A percentile compares a stretch with the other conserved stretches of the same genome.
phyloP scores from a whole-genome alignment of 2,888 invertebrate genomes.

The Drosophila melanosoma region DNA sequence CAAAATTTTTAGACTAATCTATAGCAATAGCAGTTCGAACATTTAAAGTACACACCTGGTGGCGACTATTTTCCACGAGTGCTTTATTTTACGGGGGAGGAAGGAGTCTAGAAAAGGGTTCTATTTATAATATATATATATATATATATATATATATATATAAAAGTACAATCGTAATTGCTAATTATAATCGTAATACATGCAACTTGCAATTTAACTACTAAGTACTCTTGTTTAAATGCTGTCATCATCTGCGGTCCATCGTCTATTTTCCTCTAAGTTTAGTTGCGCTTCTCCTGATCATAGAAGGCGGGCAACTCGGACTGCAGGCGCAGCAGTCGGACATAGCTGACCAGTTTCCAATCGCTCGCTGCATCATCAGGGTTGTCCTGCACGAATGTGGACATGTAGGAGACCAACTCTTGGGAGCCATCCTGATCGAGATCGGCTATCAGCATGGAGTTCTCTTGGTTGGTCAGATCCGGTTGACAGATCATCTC shows the following conservation, averaged over 20 bases:
- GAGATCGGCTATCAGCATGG: constrained; percentile 90
- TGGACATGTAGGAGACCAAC: constrained; percentile 91
- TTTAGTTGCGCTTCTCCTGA: constrained; percentile 74
- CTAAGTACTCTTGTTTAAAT: constrained; percentile 39
- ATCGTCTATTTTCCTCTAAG: constrained; percentile 2
- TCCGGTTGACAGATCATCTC: constrained; percentile 89
- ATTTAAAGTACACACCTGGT: constrained; percentile 1
- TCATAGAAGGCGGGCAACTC: constrained; percentile 90
- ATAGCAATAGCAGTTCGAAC: not conserved
- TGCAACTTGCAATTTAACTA: constrained; percentile 64
- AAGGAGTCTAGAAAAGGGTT: constrained; percentile 51
- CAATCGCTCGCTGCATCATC: constrained; percentile 85
- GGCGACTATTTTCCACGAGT: constrained; percentile 10
- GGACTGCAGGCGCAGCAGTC: constrained; percentile 89
- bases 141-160: constrained; percentile 1
- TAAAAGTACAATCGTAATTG: constrained; percentile 40
- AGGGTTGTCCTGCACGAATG: constrained; percentile 85
- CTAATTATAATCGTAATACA: constrained; percentile 57
- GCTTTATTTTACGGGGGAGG: constrained; percentile 37
- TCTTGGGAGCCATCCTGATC: constrained; percentile 92
- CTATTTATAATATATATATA: constrained; percentile 33
- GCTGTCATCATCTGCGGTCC: not conserved
- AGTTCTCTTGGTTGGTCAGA: constrained; percentile 89
- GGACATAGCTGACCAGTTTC: constrained; percentile 89
- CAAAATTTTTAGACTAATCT: not conserved